Base-by-base conservation (phyloP, 2,888 invertebrate species). In the Drosophila borealis region DNA sequence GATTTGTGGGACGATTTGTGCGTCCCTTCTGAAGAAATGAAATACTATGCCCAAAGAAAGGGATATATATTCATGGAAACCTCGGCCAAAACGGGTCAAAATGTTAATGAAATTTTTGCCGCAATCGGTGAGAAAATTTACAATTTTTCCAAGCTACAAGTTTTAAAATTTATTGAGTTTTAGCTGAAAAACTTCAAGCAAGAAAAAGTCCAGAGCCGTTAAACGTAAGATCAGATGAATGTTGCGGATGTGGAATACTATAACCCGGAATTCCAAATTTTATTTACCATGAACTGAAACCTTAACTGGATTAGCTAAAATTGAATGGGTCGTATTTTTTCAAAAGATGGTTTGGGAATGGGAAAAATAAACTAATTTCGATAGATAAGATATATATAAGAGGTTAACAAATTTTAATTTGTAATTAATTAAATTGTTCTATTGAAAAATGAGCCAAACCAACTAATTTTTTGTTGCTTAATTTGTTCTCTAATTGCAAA, bases 1-100 rank as follows among this genome's bases (percentile, higher is more conserved):
- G 78, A 77, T 41, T 45, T 70, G 3, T 45, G 53, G 57, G 33
- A 70, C 4, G 6, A 25, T 13, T 10, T 21, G 2, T 44, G 39
- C 42, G 34, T 67, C 2, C 21, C 44, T 59, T 70, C 60, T 0
- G n/a, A 14, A 2, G 57, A 67, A 5, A 49, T 69, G 10, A 14
- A 45, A 11, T 8, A 3, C 2, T 78, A 41, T 62, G 70, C 70
- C 1, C 4, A 13, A 11, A 9, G 56, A 13, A 19, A 78, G n/a
- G 51, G 45, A 17, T 45, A 41, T 14, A 74, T 77, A 42, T 77
- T 67, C 13, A 65, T 70, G 51, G 78, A 70, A 46, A 78, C 64
- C 0, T 77, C 78, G 8, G 74, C 55, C 0, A 55, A 57, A 36
- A 60, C 66, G 2, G 78, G 74, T 0, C 6, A 8, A 10, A 78